Conservation (phyloP, 2,113 vertebrate genomes). For the Colinus virginianus region DNA sequence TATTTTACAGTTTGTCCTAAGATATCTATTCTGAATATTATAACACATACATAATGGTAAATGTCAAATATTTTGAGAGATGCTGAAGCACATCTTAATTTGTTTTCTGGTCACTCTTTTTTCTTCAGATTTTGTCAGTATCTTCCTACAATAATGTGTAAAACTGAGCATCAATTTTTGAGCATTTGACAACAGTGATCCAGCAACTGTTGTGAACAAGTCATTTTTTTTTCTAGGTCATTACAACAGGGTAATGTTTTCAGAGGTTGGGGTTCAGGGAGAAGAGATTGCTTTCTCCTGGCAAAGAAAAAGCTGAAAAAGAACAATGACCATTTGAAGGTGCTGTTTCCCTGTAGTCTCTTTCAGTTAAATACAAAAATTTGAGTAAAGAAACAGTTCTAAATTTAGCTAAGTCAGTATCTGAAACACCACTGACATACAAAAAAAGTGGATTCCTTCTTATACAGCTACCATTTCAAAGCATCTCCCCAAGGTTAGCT, state of each 20-base stretch:
- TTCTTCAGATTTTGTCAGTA: not conserved
- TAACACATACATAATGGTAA: fast-evolving
- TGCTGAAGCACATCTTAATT: fast-evolving
- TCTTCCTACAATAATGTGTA: not conserved
- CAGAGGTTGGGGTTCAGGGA: not conserved
- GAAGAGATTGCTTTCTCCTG: not conserved
- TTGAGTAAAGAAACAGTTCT: not conserved
- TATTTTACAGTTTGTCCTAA: not conserved
- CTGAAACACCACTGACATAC: constrained; percentile 8
- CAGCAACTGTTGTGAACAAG: constrained; percentile 6
- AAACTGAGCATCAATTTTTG: constrained; percentile 1
- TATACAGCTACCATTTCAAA: constrained; percentile 43
- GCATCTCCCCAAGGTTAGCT: constrained; percentile 53
- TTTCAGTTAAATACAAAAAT: not conserved
- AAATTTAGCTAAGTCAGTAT: constrained; percentile 17
- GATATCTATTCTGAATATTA: not conserved
- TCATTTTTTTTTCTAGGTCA: not conserved
- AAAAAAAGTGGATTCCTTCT: not conserved
- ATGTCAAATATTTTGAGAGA: not conserved
- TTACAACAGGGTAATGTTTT: constrained; percentile 1
- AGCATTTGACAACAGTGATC: constrained; percentile 10
- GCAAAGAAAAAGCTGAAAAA: not conserved
- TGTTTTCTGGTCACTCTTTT: not conserved
- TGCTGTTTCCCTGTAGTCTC: not conserved
- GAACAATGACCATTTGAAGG: not conserved